Evolutionary conservation across 2,888 invertebrate genomes (phyloP), one percentile per base, ranked within the genome.

Genomic region (Lochmaea capreae): DNA sequence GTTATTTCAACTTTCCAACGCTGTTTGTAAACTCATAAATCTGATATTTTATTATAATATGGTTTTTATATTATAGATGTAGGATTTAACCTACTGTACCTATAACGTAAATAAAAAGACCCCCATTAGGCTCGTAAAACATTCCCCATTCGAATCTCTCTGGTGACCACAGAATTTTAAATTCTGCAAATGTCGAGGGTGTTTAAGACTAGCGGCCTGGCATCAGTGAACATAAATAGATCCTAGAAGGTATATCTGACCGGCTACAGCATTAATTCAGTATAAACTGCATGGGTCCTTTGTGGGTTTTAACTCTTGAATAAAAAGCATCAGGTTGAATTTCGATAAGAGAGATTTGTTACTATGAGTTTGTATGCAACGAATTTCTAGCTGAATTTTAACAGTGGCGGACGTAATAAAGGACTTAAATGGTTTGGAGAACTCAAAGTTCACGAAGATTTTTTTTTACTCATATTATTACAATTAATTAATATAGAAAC

Each of bases 331-430:
- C 81, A 81, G 80, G 80, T 81, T 79, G 73, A 75, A 74, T 77
- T 78, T 78, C 80, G 82, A 83, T 83, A 83, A 83, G 82, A 80
- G 80, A 83, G 83, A 83, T 83, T 83, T 83, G 83, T 83, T 79
- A 81, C 81, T 72, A 79, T 76, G 79, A 73, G 77, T 74, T 78
- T 78, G 77, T 80, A 80, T 79, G 79, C 39, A 58, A 43, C 33
- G 59, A 59, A 59, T 16, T 59, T 14, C 33, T 10, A 14, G 59
- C 10, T 59, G 33, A 59, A 59, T 26, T 59, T 26, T 4, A 33
- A 33, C 59, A 59, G 59, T 33, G 59, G 33, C 59, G 59, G 2
- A 59, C 14, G 33, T 5, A 0, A 5, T 12, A 26, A 33, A n/a
- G 59, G 8, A 54, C 16, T 10, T 16, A 2, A 33, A 33, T 22